Conservation (phyloP, 2,797 vertebrate genomes). For the Syncerus caffer region DNA sequence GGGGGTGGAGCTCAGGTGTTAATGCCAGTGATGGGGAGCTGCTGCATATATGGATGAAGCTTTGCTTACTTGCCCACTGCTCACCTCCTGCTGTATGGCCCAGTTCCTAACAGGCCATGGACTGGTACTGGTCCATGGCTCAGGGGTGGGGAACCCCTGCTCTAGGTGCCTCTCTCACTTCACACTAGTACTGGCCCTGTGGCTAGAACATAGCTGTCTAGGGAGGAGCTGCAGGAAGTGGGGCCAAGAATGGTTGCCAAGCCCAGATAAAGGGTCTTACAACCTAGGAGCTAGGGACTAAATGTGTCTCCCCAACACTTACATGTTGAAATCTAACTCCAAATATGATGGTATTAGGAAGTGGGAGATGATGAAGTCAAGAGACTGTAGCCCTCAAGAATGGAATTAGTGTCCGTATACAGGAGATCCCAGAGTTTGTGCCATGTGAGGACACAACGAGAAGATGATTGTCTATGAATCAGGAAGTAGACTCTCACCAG, state of each 20-base stretch:
- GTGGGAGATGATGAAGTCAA: neutral
- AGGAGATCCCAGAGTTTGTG: neutral
- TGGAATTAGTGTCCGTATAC: neutral
- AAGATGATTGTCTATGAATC: neutral
- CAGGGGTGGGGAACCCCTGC: neutral
- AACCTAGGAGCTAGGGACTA: neutral
- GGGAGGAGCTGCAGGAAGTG: neutral
- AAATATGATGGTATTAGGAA: neutral
- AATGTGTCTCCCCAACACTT: neutral
- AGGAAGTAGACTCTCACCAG: neutral
- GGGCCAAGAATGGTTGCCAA: neutral
- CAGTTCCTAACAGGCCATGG: neutral
- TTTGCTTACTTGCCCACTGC: neutral
- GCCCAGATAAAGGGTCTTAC: neutral
- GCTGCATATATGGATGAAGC: neutral
- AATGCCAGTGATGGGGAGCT: neutral
- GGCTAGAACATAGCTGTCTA: neutral
- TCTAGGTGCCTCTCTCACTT: neutral
- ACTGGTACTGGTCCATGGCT: neutral
- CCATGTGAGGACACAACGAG: too few relatives aligned
- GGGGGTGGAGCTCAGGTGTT: neutral
- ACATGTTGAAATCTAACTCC: neutral
- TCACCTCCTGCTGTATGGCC: neutral
- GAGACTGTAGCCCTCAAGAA: neutral
- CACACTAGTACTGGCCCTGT: neutral